phyloP scores from a whole-genome alignment of 2,797 vertebrate genomes.

The Megaceryle alcyon region DNA sequence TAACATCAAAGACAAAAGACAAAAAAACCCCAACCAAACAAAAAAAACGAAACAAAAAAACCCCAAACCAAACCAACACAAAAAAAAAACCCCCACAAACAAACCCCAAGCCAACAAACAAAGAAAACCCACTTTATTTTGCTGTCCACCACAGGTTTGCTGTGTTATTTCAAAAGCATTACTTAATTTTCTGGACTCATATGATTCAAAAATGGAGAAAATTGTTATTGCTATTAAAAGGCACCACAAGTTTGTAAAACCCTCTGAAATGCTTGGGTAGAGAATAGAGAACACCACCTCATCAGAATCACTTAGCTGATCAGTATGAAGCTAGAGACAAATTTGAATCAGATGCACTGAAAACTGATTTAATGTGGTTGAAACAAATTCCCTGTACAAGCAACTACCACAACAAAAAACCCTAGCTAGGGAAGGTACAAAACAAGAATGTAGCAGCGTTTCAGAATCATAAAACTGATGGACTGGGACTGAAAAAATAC shows the following conservation, averaged over 20 bases:
- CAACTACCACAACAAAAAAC: background rate
- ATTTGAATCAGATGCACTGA: background rate
- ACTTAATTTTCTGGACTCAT: background rate
- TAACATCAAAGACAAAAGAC: no score
- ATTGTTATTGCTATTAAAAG: background rate
- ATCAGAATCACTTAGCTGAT: background rate
- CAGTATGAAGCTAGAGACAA: background rate
- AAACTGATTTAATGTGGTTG: background rate
- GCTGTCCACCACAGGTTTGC: background rate
- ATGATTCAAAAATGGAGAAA: background rate
- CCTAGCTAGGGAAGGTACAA: background rate
- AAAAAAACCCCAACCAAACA: no score
- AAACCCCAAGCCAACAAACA: background rate
- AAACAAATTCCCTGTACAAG: background rate
- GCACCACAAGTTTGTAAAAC: background rate
- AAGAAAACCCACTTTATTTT: background rate
- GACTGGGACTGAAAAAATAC: background rate
- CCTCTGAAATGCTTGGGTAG: background rate
- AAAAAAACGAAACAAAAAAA: no score
- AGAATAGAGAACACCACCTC: background rate
- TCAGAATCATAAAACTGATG: background rate
- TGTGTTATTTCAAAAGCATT: background rate
- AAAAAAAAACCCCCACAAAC: no score
- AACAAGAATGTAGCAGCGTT: background rate
- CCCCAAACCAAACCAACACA: background rate